Evolutionary conservation across 64 coral and sea anemone species (phyloP).

Genomic region (Pachyseris speciosa): DNA sequence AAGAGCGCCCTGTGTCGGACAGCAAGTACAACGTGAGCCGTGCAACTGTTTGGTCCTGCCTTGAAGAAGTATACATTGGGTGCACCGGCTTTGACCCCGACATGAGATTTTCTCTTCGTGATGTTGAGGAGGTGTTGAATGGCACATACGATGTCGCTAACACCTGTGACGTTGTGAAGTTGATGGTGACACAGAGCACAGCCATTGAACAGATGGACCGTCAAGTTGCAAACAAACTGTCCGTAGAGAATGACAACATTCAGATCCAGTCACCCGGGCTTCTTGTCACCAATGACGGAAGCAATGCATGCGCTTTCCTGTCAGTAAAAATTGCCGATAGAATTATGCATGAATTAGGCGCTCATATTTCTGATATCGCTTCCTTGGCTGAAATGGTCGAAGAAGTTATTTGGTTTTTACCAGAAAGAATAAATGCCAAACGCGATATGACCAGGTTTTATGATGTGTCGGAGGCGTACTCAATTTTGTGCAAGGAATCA

Average conservation of each 20-base stretch:
- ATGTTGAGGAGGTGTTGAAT: background rate
- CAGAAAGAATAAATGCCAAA: background rate
- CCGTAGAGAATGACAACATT: background rate
- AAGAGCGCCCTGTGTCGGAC: background rate
- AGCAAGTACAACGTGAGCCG: background rate
- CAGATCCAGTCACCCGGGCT: background rate
- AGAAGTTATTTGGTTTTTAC: background rate
- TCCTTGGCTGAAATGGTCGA: background rate
- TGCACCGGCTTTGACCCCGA: background rate
- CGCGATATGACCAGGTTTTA: slow-evolving; percentile 25
- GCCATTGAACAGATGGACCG: background rate
- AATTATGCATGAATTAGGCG: background rate
- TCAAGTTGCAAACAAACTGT: background rate
- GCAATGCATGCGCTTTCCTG: background rate
- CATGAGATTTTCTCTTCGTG: background rate
- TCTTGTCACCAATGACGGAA: background rate
- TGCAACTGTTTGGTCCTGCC: slow-evolving; percentile 18
- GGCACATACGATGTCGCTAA: background rate
- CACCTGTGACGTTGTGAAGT: background rate
- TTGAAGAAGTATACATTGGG: background rate
- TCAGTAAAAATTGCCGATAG: background rate
- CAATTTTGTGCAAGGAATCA: background rate
- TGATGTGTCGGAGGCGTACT: slow-evolving; percentile 8
- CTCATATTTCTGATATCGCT: background rate
- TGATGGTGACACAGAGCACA: background rate